Evolutionary conservation across 2,888 invertebrate genomes (phyloP).

Genomic region (Orthonevra nobilis): DNA sequence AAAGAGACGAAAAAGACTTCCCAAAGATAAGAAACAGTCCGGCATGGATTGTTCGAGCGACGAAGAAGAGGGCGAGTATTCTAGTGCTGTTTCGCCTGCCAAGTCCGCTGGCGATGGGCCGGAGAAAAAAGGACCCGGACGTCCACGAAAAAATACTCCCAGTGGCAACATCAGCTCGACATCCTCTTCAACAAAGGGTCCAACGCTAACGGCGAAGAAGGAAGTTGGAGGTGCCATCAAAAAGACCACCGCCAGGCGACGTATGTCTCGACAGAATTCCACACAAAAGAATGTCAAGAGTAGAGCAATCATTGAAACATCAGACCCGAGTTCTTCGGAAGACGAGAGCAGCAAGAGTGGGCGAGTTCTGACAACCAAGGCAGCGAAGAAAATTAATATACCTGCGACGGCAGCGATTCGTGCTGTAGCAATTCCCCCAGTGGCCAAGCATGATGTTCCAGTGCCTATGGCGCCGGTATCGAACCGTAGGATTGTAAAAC

Average conservation of each 20-base stretch:
- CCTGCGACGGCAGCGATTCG: constrained; percentile 45
- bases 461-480: constrained; percentile 19
- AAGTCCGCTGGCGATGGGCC: constrained; percentile 68
- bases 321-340: constrained; percentile 71
- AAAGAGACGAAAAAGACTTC: constrained; percentile 55
- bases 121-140: constrained; percentile 79
- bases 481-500: constrained; percentile 73
- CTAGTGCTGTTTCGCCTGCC: constrained; percentile 51
- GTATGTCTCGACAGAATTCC: constrained; percentile 72
- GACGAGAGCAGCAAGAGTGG: constrained; percentile 67
- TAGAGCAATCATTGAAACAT: constrained; percentile 73
- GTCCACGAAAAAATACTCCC: constrained; percentile 80
- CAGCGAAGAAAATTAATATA: constrained; percentile 49
- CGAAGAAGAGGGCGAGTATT: constrained; percentile 74
- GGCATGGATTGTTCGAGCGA: constrained; percentile 74
- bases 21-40: constrained; percentile 64
- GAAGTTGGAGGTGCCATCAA: constrained; percentile 73
- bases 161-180: constrained; percentile 75
- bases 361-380: constrained; percentile 43
- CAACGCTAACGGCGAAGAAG: constrained; percentile 77
- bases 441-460: constrained; percentile 49
- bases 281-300: constrained; percentile 74
- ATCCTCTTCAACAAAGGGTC: constrained; percentile 76
- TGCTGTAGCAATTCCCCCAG: constrained; percentile 25
- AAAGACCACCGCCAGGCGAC: constrained; percentile 76